Conservation (phyloP, 1,140 invertebrate genomes). For the Colletes latitarsis region DNA sequence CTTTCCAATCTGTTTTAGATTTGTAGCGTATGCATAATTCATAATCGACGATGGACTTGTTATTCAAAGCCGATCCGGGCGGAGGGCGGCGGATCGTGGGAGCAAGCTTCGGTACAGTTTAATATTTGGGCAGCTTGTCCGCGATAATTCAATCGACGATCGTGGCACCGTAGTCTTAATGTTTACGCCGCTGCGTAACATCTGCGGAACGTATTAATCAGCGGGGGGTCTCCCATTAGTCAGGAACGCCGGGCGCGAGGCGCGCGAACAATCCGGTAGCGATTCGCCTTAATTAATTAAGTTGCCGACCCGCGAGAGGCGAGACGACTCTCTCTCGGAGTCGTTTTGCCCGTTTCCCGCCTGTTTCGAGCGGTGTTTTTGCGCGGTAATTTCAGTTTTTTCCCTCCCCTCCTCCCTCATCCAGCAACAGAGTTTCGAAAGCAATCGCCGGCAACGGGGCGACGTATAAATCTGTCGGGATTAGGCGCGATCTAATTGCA, state of each 20-base stretch:
- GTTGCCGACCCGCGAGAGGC: slow-evolving; percentile 10
- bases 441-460: not conserved
- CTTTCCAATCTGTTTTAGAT: slow-evolving; percentile 52
- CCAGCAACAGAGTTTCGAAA: not conserved
- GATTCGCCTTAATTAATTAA: slow-evolving; percentile 58
- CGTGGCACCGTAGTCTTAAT: slow-evolving; percentile 31
- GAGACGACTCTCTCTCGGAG: not conserved
- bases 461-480: slow-evolving; percentile 7
- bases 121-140: slow-evolving; percentile 39
- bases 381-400: not conserved
- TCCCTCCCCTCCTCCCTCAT: too few relatives aligned
- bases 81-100: not conserved
- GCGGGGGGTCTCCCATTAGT: slow-evolving; percentile 38
- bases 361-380: too few relatives aligned
- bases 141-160: slow-evolving; percentile 35
- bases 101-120: slow-evolving; percentile 6
- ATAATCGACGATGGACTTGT: slow-evolving; percentile 24
- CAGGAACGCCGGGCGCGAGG: slow-evolving; percentile 46
- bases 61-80: slow-evolving; percentile 45
- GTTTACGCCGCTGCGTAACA: slow-evolving; percentile 50
- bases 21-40: slow-evolving; percentile 48
- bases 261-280: slow-evolving; percentile 41
- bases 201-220: slow-evolving; percentile 57
- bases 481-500: slow-evolving; percentile 8
- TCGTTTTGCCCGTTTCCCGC: not conserved